phyloP scores from a whole-genome alignment of 2,797 vertebrate genomes.

The Erethizon dorsatum region DNA sequence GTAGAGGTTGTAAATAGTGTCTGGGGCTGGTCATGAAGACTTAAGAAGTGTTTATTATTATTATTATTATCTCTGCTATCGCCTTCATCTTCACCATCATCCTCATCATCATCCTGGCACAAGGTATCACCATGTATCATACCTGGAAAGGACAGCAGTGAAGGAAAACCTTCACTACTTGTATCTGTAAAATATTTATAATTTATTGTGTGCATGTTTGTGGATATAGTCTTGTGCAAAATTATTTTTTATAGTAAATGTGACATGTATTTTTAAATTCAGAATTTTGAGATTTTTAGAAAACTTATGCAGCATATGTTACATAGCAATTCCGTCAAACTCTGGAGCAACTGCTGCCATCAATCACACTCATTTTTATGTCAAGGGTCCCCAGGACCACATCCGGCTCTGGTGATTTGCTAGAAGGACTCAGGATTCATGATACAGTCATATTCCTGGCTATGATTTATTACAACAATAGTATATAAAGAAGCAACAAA shows the following conservation, averaged over 20 bases:
- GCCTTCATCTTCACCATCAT: not conserved
- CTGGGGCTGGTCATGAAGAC: not conserved
- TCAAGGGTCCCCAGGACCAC: not conserved
- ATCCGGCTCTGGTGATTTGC: not conserved
- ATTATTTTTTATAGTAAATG: not conserved
- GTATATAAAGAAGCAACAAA: not conserved
- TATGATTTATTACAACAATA: not conserved
- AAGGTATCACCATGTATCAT: not conserved
- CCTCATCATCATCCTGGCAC: not conserved
- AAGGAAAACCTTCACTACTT: not conserved
- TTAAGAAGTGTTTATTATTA: not conserved
- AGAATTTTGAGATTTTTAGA: not conserved
- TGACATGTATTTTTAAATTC: not conserved
- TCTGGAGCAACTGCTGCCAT: rapidly evolving
- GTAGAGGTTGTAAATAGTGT: not conserved
- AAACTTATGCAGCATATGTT: not conserved
- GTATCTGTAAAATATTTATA: not conserved
- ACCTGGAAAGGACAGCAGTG: not conserved
- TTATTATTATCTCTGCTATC: no score
- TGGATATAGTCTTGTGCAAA: not conserved
- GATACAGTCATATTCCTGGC: not conserved
- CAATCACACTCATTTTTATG: not conserved
- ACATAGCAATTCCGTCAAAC: not conserved
- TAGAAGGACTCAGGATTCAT: not conserved
- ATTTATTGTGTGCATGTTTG: not conserved